phyloP scores from a whole-genome alignment of 2,113 vertebrate genomes.

The Dipodomys merriami region DNA sequence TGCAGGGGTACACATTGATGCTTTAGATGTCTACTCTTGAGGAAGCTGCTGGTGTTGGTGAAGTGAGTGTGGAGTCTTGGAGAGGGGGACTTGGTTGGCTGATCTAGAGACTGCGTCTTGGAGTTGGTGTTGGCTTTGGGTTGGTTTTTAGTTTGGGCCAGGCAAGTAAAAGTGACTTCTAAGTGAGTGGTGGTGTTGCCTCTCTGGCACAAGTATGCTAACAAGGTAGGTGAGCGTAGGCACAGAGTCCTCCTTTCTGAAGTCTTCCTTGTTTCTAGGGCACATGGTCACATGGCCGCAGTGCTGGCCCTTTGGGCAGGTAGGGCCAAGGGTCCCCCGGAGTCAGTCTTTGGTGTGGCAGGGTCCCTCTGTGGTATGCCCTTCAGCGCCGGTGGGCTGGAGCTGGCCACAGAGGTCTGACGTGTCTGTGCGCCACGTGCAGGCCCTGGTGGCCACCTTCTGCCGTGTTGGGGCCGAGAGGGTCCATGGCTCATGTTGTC shows the following conservation, averaged over 20 bases:
- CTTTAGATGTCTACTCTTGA: not conserved
- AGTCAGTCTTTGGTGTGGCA: too few species aligned
- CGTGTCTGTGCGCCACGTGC: not conserved
- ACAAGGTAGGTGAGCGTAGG: accelerated
- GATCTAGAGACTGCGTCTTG: not conserved
- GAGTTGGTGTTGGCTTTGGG: not conserved
- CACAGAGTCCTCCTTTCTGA: accelerated
- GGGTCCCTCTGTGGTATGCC: not conserved
- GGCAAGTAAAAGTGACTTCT: not conserved
- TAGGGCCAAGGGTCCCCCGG: not conserved
- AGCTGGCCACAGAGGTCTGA: not conserved
- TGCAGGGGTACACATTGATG: not conserved
- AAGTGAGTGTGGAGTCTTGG: not conserved
- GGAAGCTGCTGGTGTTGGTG: not conserved
- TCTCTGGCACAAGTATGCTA: not conserved
- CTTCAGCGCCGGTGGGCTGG: not conserved
- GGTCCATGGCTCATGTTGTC: not conserved
- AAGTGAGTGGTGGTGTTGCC: not conserved
- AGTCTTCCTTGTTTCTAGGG: not conserved
- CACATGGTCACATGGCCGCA: accelerated
- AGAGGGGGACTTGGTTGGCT: not conserved
- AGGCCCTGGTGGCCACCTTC: not conserved
- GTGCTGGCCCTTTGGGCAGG: not conserved
- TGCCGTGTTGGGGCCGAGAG: not conserved
- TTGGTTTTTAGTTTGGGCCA: not conserved